Percentiles rank a stretch among this genome's conserved stretches.
Conservation (phyloP, 2,888 invertebrate genomes). For the Pecten maximus region DNA sequence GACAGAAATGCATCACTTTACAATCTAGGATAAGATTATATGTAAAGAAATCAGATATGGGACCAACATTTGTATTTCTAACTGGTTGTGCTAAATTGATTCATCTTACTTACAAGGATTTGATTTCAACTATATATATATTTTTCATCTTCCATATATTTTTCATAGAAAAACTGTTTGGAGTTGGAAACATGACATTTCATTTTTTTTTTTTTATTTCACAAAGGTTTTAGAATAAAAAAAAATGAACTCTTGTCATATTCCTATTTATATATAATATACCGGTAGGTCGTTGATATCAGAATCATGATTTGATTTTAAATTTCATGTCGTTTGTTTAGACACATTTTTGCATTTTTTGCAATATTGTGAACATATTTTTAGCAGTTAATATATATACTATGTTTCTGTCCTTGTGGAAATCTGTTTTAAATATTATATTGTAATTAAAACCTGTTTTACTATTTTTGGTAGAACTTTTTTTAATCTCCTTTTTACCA, state of each 20-base stretch:
- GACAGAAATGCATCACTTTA: too few species aligned
- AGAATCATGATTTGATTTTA: too few species aligned
- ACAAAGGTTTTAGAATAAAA: too few species aligned
- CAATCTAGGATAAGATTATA: too few species aligned
- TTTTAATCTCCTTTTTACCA: background rate
- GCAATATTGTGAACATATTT: background rate
- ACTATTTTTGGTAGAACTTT: constrained; percentile 4
- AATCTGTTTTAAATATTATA: background rate
- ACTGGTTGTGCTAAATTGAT: background rate
- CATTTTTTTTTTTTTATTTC: too few species aligned
- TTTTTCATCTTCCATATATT: too few species aligned
- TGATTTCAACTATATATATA: background rate
- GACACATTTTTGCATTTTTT: background rate
- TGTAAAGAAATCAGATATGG: background rate
- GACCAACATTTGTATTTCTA: background rate
- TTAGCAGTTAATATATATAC: background rate
- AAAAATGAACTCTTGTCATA: too few species aligned
- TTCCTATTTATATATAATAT: too few species aligned
- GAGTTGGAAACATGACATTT: too few species aligned
- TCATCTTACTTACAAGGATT: background rate
- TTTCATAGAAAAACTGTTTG: too few species aligned
- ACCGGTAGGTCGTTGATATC: too few species aligned
- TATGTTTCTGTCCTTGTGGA: background rate
- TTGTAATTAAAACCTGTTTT: background rate
- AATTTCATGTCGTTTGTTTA: background rate